Base-by-base conservation (phyloP, 2,888 invertebrate genomes). In the Pheosia tremula region DNA sequence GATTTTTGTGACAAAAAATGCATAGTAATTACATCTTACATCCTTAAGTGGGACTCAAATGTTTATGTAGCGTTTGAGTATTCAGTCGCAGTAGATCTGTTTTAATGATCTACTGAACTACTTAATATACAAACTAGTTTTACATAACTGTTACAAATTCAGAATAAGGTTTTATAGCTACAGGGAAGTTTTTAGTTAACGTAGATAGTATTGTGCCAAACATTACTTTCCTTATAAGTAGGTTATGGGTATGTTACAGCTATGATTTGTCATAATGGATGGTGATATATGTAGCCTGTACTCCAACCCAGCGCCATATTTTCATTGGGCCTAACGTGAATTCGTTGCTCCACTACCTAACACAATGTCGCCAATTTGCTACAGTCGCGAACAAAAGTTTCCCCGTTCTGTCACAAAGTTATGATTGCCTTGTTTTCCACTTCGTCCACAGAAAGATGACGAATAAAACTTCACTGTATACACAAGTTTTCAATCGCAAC, bases 371-470 rank as follows among this genome's bases (percentile, higher is more conserved):
- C 84, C 86, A 89, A 89, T 89, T 88, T 89, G 80, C 82, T 77
- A 78, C 84, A 82, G 78, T 81, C 78, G 75, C 79, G 68, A 64
- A 80, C 69, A 63, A 83, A 87, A 87, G 81, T 88, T 89, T 84
- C 72, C 82, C 77, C 80, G 79, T 78, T 83, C 80, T 80, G 78
- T 81, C 83, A 77, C 78, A 81, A 88, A 88, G 80, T 89, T 88
- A 81, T 86, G 87, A 90, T 90, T 89, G 88, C 85, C 86, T 88
- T 88, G 87, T 89, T 88, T 89, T 85, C 86, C 80, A 85, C 84
- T 83, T 79, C 82, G 80, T 74, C 79, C 81, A 66, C 75, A 77
- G 81, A 79, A 81, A 83, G 81, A 87, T 86, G 86, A 85, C 82
- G 81, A 83, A 87, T 85, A 82, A 84, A 86, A 87, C 81, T 87